These are phyloP conservation scores for Ctenicera cuprea DNA, from an alignment of 2,888 invertebrate species.

Conservation along the genomic window DNA sequence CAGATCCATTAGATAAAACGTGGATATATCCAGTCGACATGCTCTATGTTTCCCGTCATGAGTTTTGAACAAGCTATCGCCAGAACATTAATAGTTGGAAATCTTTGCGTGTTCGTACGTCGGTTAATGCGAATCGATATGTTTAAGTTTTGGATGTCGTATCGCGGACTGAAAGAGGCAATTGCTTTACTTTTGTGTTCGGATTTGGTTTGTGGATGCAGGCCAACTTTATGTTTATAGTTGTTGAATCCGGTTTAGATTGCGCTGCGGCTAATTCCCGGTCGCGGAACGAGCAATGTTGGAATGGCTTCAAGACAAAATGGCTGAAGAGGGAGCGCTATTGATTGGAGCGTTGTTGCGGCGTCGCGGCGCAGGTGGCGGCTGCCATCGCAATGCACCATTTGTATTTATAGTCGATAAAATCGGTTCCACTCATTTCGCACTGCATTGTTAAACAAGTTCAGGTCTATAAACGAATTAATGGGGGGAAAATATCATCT, in stretches of 20 bases:
- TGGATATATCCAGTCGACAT: conserved; percentile 60
- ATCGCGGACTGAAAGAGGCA: conserved; percentile 31
- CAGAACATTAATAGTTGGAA: conserved; percentile 58
- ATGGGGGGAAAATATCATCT: conserved; percentile 25
- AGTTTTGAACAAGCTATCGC: conserved; percentile 56
- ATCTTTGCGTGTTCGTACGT: conserved; percentile 54
- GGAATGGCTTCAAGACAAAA: conserved; percentile 71
- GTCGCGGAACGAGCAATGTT: conserved; percentile 59
- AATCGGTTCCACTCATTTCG: conserved; percentile 68
- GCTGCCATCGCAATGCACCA: conserved; percentile 71
- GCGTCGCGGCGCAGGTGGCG: conserved; percentile 70
- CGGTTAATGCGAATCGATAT: conserved; percentile 28
- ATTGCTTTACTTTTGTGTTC: conserved; percentile 18
- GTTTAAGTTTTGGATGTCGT: conserved; percentile 9
- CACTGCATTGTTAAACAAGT: conserved; percentile 53
- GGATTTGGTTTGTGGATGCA: conserved; percentile 38
- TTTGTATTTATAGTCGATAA: conserved; percentile 71
- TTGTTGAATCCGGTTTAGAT: conserved; percentile 52
- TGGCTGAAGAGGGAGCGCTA: conserved; percentile 71
- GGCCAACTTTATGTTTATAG: conserved; percentile 47
- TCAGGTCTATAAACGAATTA: conserved; percentile 40
- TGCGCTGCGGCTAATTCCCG: conserved; percentile 65
- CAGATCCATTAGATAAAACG: conserved; percentile 61
- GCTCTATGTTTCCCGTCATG: conserved; percentile 62
- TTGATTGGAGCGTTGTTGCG: conserved; percentile 70